Evolutionary conservation across 2,888 invertebrate species (phyloP), one percentile per base, ranked within the genome.

Genomic region (Lacanobia oleracea): DNA sequence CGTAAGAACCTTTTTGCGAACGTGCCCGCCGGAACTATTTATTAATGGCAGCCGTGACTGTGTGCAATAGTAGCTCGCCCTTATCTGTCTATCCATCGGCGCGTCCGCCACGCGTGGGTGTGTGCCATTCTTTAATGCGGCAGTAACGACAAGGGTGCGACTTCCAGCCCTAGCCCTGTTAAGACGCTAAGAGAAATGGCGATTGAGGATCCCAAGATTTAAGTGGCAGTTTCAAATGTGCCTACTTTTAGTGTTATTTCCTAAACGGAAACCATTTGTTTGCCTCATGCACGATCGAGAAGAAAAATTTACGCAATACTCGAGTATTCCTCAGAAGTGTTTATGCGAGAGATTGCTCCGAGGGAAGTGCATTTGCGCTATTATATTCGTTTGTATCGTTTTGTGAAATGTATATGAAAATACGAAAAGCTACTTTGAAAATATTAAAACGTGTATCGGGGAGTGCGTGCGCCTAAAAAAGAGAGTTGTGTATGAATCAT

Each of bases 241-340:
- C 95, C 94, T 95, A 95, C 95, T 95, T 94, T 95, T 94, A 95
- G 94, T 94, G 93, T 95, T 95, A 95, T 95, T 94, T 94, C 94
- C 94, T 94, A 93, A 94, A 93, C 94, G 95, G 94, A 94, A 94
- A 90, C 93, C 93, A 94, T 95, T 95, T 94, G 93, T 95, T 94
- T 93, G 93, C 91, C 91, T 92, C 93, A 90, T 93, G 92, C 88
- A 90, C 93, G 92, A 94, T 94, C 88, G 91, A 86, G 88, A 88
- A 93, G 93, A 92, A 91, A 92, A 92, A 93, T 92, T 89, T 91
- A 89, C 89, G 91, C 89, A 91, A 92, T 90, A 91, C 86, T 85
- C 86, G 82, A 88, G 88, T 88, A 77, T 89, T 89, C 88, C 86
- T 87, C 86, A 88, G 84, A 91, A 89, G 89, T 92, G 90, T 93